Percentiles rank a stretch among this genome's conserved stretches.
These are phyloP conservation scores for Drosophila affinis DNA, from an alignment of 2,888 invertebrate species.

Conservation along the genomic window DNA sequence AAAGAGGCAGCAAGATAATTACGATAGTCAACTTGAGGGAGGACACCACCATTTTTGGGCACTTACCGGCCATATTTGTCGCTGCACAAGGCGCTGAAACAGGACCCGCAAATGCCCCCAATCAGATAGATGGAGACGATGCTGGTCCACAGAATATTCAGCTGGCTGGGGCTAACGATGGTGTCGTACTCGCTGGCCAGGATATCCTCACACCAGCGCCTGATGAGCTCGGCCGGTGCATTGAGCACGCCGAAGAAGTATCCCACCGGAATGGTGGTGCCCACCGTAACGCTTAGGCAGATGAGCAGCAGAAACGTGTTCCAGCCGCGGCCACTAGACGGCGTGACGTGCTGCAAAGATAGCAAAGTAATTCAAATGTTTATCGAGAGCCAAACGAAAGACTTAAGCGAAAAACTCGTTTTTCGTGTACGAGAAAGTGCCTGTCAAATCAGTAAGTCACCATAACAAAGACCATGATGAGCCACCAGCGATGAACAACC, in stretches of 20 bases:
- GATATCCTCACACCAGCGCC: conserved; percentile 89
- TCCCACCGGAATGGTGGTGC: conserved; percentile 91
- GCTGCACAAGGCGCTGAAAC: conserved; percentile 90
- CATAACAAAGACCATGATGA: conserved; percentile 53
- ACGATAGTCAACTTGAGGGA: background rate
- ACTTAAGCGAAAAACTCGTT: conserved; percentile 66
- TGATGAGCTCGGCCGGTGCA: conserved; percentile 89
- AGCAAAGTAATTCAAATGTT: conserved; percentile 13
- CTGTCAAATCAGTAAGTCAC: conserved; percentile 33
- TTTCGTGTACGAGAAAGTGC: conserved; percentile 5
- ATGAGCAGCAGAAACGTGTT: conserved; percentile 86
- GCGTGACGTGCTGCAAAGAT: conserved; percentile 52
- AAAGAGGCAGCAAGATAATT: background rate
- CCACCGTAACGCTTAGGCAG: conserved; percentile 88
- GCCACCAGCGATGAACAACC: conserved; percentile 1
- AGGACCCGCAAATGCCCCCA: conserved; percentile 94
- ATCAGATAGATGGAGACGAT: conserved; percentile 94
- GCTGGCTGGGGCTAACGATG: conserved; percentile 83
- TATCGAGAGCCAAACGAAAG: conserved; percentile 51
- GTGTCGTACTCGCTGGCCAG: conserved; percentile 86
- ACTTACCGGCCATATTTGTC: conserved; percentile 88
- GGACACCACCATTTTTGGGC: background rate
- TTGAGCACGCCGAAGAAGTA: conserved; percentile 94
- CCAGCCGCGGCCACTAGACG: conserved; percentile 62
- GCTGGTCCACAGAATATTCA: conserved; percentile 90